These are phyloP conservation scores for Flexamia atlantica DNA, from an alignment of 2,888 invertebrate species.

Conservation along the genomic window DNA sequence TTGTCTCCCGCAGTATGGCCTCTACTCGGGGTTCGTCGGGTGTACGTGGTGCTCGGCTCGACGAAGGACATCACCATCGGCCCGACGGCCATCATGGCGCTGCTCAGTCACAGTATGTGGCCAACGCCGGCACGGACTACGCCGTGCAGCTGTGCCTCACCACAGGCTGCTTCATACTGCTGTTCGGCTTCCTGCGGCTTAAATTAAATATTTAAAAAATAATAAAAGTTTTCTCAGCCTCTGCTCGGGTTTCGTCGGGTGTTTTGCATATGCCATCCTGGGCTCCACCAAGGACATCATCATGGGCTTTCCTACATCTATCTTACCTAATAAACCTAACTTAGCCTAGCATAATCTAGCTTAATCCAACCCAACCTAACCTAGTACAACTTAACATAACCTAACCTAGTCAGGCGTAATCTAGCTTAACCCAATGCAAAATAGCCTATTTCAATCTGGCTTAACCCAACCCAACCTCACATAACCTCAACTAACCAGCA, in stretches of 20 bases:
- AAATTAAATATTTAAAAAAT: no score
- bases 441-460: no score
- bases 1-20: conserved; percentile 79
- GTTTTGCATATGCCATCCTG: conserved; percentile 93
- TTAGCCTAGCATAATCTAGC: no score
- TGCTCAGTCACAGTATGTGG: conserved; percentile 86
- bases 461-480: no score
- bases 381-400: no score
- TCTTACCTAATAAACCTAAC: no score
- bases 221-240: conserved; percentile 78
- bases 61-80: conserved; percentile 89
- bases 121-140: conserved; percentile 81
- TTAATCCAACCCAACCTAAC: no score
- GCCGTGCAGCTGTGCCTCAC: conserved; percentile 86
- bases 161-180: conserved; percentile 83
- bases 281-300: conserved; percentile 94
- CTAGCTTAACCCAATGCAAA: no score
- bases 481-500: no score
- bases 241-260: conserved; percentile 96
- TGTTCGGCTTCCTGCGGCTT: conserved; percentile 86
- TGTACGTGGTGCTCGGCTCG: conserved; percentile 78
- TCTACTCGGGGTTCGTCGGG: conserved; percentile 80
- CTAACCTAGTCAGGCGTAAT: no score
- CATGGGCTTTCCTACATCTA: no score
- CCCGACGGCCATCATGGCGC: conserved; percentile 95